A percentile compares a stretch with the other conserved stretches of the same genome.
phyloP scores from a whole-genome alignment of 1,140 invertebrate genomes.

The Drosophila miranda region DNA sequence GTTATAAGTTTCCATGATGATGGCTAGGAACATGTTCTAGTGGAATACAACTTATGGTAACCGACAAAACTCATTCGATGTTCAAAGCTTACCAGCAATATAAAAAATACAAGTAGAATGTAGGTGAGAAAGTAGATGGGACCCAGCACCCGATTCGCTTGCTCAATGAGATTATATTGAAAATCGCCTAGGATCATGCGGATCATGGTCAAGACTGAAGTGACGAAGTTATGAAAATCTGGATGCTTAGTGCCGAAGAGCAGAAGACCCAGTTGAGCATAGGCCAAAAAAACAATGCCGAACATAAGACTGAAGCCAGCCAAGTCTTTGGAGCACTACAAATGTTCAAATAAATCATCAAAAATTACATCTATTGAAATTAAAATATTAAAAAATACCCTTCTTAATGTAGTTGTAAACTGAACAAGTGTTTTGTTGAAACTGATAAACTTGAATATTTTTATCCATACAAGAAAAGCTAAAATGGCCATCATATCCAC shows the following conservation, averaged over 20 bases:
- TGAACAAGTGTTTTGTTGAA: constrained; percentile 92
- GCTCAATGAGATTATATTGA: constrained; percentile 88
- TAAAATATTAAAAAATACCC: neutral
- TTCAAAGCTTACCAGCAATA: constrained; percentile 86
- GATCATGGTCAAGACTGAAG: constrained; percentile 88
- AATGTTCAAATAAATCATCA: neutral
- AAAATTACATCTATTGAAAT: no score
- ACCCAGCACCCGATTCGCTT: constrained; percentile 88
- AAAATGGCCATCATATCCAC: constrained; percentile 73
- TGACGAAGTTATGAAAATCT: constrained; percentile 86
- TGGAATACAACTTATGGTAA: neutral
- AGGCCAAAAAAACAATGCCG: constrained; percentile 91
- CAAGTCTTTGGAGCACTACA: constrained; percentile 88
- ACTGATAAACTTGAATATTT: constrained; percentile 80
- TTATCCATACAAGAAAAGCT: constrained; percentile 74
- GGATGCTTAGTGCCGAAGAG: constrained; percentile 87
- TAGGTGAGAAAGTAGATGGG: constrained; percentile 91
- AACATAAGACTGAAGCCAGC: constrained; percentile 92
- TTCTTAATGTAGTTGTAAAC: constrained; percentile 86
- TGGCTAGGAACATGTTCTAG: constrained; percentile 93
- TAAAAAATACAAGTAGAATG: constrained; percentile 92
- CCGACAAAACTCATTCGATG: no score
- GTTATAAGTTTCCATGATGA: constrained; percentile 90
- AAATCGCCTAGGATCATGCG: constrained; percentile 92
- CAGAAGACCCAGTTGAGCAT: constrained; percentile 88